Evolutionary conservation across 2,888 invertebrate species (phyloP), one percentile per base, ranked within the genome.

Genomic region (Dynastes maya): DNA sequence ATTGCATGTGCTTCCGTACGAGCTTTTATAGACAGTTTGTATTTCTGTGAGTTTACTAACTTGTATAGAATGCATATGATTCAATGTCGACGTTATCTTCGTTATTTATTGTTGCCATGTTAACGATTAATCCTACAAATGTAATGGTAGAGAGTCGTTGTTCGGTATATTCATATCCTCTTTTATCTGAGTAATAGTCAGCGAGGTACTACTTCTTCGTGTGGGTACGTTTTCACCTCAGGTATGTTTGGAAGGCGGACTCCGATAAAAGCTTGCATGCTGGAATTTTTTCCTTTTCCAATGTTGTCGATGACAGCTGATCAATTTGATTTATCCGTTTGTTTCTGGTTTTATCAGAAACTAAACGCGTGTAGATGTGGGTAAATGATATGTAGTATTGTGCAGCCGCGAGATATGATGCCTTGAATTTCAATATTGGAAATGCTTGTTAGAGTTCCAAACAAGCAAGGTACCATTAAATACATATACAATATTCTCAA

Each of bases 61-160:
- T 75, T 29, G 13, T 29, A 9, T 32, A 63, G 63, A 63, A 63
- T 63, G 63, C 40, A 63, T 63, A 75, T 75, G 75, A 55, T 75
- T 75, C 75, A 75, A 75, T 63, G 75, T 75, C 64, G 16, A 55
- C 55, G 29, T 75, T 75, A 75, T 75, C 75, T 63, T 45, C 45
- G 63, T 75, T 75, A 75, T 75, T 75, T 75, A 75, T 75, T 75
- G 49, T 63, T 63, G 45, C 27, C 63, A 63, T 63, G 63, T 63
- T 32, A 27, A 29, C 63, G 29, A 32, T 63, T 63, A 63, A 63
- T 63, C 63, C 63, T 63, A 63, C 32, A 32, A 63, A 55, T 22
- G 55, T 55, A 55, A 55, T 55, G 55, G 55, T 55, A 13, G 63
- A 32, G 63, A 32, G 32, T 32, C 32, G 63, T 4, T 29, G 29